These are phyloP conservation scores for Cephalopachus bancanus DNA, from an alignment of 2,797 vertebrate genomes.

Conservation along the genomic window DNA sequence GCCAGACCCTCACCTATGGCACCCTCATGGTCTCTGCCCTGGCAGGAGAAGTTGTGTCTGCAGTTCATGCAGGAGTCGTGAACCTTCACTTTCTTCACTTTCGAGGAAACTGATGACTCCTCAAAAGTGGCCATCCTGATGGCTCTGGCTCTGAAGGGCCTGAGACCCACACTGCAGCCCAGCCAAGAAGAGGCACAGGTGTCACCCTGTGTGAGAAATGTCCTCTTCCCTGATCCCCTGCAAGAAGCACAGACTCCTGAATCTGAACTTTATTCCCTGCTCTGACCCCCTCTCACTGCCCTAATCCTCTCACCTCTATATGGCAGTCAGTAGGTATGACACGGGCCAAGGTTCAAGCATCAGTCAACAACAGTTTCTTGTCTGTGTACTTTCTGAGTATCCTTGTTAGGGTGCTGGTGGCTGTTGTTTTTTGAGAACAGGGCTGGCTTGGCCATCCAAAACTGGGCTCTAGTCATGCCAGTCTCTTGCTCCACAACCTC, in stretches of 20 bases:
- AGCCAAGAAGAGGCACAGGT: not conserved
- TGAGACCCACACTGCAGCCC: fast-evolving
- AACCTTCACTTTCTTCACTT: slow-evolving; percentile 65
- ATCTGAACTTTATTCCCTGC: not conserved
- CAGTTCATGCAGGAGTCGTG: slow-evolving; percentile 94
- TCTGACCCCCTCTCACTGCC: not conserved
- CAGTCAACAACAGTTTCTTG: not conserved
- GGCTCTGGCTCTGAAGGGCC: not conserved
- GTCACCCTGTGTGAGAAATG: not conserved
- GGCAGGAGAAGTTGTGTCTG: slow-evolving; percentile 92
- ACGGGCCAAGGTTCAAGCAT: not conserved
- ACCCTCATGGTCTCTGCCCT: slow-evolving; percentile 69
- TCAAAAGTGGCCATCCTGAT: slow-evolving; percentile 53
- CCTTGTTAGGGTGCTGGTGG: not conserved
- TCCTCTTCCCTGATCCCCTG: not conserved
- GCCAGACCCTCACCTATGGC: slow-evolving; percentile 71
- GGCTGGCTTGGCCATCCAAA: not conserved
- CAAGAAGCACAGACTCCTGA: not conserved
- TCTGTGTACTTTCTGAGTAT: slow-evolving; percentile 34
- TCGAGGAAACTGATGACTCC: slow-evolving; percentile 65
- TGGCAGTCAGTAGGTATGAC: slow-evolving; percentile 12
- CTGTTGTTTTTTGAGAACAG: not conserved
- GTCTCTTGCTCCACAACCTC: not conserved
- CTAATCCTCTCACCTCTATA: not conserved
- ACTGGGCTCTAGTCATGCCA: not conserved